Base-by-base conservation (phyloP, 2,888 invertebrate species). In the Cyrtodaria siliqua region DNA sequence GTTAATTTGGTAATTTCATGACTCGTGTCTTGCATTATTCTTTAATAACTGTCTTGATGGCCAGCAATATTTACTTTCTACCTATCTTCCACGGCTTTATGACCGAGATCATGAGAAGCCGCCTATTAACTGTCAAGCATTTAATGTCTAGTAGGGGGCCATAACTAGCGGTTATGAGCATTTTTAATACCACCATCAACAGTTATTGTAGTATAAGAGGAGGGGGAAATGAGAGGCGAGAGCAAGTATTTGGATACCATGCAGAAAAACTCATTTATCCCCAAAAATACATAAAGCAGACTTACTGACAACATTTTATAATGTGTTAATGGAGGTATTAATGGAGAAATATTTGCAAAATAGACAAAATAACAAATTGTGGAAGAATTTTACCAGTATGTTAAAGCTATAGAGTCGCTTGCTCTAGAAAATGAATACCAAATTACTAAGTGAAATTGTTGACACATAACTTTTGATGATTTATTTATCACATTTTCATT, bases 81-180 rank as follows among this genome's bases (percentile, higher is more conserved):
- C 12, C n/a, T 26, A 26, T 53, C 9, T 53, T 24, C 53, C 14
- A 14, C 53, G 12, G 26, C 26, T 53, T 53, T 53, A 53, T 26
- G 53, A 27, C 26, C 29, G 12, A 12, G 27, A 53, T 24, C 27
- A 53, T 27, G 53, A n/a, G 53, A 27, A 29, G 26, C 12, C 16
- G 6, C 38, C 38, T 40, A 18, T 33, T 56, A 12, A 6, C 56
- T 29, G 56, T 38, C 56, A 40, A 40, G 56, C 23, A 33, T 40
- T 56, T 23, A 56, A 56, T 56, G 56, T 33, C 33, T 24, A 27
- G 29, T n/a, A 16, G 8, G 26, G 29, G n/a, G 14, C 29, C 27
- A 53, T 53, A 53, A 53, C 53, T 29, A 26, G 53, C 16, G 18
- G 53, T 53, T 53, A 53, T 26, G 53, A 53, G 53, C 27, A 24